These are phyloP conservation scores for Pollenia labialis DNA, from an alignment of 2,888 invertebrate species.

Conservation along the genomic window DNA sequence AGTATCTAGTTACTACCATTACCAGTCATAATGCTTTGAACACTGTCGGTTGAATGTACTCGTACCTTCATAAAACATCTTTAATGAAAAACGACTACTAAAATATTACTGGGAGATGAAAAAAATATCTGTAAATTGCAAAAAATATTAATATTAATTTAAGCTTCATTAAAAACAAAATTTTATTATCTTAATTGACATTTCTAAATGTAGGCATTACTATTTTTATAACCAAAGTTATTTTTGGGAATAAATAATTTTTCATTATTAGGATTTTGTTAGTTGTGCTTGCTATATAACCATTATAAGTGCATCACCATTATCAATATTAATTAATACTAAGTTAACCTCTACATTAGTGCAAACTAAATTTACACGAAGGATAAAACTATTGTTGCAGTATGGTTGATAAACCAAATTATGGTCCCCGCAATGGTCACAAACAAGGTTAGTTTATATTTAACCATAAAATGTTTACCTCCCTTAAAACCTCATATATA, in stretches of 20 bases:
- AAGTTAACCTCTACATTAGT: too few species aligned
- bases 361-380: too few species aligned
- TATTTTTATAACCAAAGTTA: too few species aligned
- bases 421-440: too few species aligned
- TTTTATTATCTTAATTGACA: slow-evolving; percentile 11
- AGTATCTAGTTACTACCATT: not conserved
- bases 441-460: too few species aligned
- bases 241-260: too few species aligned
- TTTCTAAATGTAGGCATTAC: not conserved
- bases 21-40: not conserved
- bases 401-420: too few species aligned
- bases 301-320: not conserved
- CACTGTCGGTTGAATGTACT: not conserved
- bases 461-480: too few species aligned
- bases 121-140: not conserved
- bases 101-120: not conserved
- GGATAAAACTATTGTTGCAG: too few species aligned
- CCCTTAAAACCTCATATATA: too few species aligned
- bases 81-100: slow-evolving; percentile 7
- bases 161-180: slow-evolving; percentile 16
- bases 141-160: not conserved
- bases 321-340: not conserved
- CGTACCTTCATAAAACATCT: not conserved
- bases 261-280: too few species aligned
- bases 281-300: too few species aligned